Evolutionary conservation across 1,140 invertebrate species (phyloP), one percentile per base, ranked within the genome.

Genomic region (Dolichoris vasculosae): DNA sequence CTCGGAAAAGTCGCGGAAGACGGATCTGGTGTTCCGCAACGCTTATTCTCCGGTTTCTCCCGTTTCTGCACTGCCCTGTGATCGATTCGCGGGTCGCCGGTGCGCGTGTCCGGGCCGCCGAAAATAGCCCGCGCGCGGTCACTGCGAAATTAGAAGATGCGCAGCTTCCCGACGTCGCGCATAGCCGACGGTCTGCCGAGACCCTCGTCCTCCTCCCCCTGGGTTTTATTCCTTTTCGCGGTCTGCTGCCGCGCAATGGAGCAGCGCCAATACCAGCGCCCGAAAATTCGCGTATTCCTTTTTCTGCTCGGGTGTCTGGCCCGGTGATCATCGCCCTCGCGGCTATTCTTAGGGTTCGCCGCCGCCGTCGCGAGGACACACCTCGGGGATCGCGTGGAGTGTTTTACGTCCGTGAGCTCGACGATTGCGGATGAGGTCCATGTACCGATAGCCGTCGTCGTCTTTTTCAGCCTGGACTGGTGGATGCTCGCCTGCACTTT

Each of bases 211-310:
- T 6, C 35, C 2, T 20, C 15, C 15, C 71, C 46, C 23, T 23
- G 26, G 1, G 7, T 67, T 80, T 38, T 80, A 43, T 67, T n/a
- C n/a, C 35, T 67, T 67, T 67, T 67, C 64, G 64, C 64, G 13
- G 64, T 67, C 8, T 20, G 30, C 48, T 20, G 51, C 6, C 46
- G 48, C 38, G n/a, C 80, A 38, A 35, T 77, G 82, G 82, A 77
- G 51, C 73, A 43, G 40, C 82, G 82, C 82, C 73, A 83, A 77
- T 64, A 32, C n/a, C 55, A 40, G 13, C 81, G 82, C 4, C 48
- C 43, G 69, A 82, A 43, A 51, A 82, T 38, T 46, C 11, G 3
- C 17, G 48, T 3, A 11, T n/a, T 73, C 69, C 20, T 73, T 26
- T 40, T 73, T 73, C 6, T 23, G 26, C 38, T 26, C n/a, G 23